Base-by-base conservation (phyloP, 1,140 invertebrate species). In the Notospermus geniculatus region DNA sequence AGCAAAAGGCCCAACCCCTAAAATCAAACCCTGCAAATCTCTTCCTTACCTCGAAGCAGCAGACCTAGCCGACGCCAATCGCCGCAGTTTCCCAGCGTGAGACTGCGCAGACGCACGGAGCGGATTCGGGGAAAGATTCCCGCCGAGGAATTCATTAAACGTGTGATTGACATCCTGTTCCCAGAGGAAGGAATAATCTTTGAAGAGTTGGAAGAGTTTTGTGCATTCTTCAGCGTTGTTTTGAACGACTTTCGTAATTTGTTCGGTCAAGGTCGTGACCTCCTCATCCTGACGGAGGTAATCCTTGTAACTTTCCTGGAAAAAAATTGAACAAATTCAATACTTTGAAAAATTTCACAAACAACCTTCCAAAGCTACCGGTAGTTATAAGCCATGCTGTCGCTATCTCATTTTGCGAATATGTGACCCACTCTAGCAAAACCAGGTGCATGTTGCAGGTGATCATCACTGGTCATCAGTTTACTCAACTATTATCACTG, bases 181-280 rank as follows among this genome's bases (percentile, higher is more conserved):
- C 78, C 78, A 81, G 25, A 81, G 69, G 64, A 79, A 81, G 5
- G 72, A 60, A 60, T 77, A 80, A 27, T 77, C 74, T 59, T 70
- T 69, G 64, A 80, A 80, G 13, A 76, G 36, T 27, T 70, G 65
- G 39, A 46, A 65, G 17, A 32, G 55, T 56, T 17, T 27, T 25
- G 76, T 78, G 68, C 78, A 81, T 29, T 77, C 77, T 30, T 74
- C 71, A 50, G 70, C 65, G 56, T 76, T 79, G 52, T 80, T 71
- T 46, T 76, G 66, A 15, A 81, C 78, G 9, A 77, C 59, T 57
- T 70, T 65, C 32, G 65, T 75, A 59, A 79, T 80, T 61, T 81
- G 66, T 17, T 64, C 57, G 32, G 78, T 52, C 19, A 80, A 53
- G 59, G 75, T 67, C 62, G 69, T 71, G 2, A 80, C 72, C 57